Evolutionary conservation across 2,888 invertebrate species (phyloP).

Genomic region (Cephus sareptanus): DNA sequence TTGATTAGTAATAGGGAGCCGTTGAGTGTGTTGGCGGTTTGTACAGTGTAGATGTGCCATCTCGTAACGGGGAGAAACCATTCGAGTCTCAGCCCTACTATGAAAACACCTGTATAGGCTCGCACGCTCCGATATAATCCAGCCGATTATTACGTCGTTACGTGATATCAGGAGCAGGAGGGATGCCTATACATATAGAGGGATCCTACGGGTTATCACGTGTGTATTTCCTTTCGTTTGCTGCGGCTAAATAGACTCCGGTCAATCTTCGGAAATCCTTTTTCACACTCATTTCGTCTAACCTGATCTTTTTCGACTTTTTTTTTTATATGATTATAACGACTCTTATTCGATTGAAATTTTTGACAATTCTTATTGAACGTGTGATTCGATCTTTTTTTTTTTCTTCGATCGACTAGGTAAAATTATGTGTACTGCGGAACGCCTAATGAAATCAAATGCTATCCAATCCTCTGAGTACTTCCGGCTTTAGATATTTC

Average conservation of each 20-base stretch:
- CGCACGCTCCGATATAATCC: not conserved
- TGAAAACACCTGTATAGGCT: not conserved
- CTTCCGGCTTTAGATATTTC: not conserved
- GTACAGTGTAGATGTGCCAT: not conserved
- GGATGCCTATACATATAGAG: not conserved
- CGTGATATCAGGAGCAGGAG: not conserved
- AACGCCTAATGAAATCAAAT: not conserved
- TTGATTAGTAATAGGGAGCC: conserved; percentile 22
- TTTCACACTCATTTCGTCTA: not conserved
- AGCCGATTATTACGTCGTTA: not conserved
- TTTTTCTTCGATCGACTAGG: too few relatives aligned
- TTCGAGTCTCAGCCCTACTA: not conserved
- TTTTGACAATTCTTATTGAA: not conserved
- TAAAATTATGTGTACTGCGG: not conserved
- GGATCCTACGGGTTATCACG: not conserved
- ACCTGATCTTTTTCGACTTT: not conserved
- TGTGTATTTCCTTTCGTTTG: not conserved
- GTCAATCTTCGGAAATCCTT: not conserved
- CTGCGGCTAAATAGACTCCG: not conserved
- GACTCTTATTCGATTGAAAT: not conserved
- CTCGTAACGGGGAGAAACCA: not conserved
- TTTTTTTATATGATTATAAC: not conserved
- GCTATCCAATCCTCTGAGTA: not conserved
- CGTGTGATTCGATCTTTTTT: too few relatives aligned
- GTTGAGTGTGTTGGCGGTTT: not conserved